phyloP scores from a whole-genome alignment of 2,888 invertebrate genomes.

The Cephus runcator region DNA sequence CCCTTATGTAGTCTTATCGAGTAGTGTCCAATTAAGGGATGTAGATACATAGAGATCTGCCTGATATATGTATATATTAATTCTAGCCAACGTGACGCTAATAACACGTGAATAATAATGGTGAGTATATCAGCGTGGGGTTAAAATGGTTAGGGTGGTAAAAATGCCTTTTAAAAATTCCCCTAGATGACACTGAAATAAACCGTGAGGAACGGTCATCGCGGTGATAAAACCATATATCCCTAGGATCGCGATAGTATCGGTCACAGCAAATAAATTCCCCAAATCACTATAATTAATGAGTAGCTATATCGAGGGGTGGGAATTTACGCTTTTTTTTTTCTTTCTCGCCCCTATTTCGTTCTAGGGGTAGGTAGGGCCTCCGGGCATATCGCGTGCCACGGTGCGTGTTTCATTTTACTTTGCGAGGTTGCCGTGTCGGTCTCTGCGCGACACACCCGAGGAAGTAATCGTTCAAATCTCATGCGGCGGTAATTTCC shows the following conservation, averaged over 20 bases:
- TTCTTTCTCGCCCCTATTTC: neutral
- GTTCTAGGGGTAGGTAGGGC: neutral
- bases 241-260: neutral
- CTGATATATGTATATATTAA: neutral
- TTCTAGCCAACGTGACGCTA: neutral
- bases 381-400: neutral
- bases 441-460: neutral
- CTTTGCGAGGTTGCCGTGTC: constrained; percentile 1
- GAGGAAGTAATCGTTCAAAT: constrained; percentile 7
- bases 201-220: neutral
- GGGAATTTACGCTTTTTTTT: neutral
- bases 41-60: neutral
- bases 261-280: neutral
- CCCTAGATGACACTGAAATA: neutral
- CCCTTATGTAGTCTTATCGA: neutral
- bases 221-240: neutral
- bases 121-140: neutral
- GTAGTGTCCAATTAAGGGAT: neutral
- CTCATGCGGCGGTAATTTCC: constrained; percentile 4
- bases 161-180: neutral
- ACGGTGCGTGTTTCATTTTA: constrained; percentile 1
- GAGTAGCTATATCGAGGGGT: neutral
- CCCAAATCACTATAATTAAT: constrained; percentile 3
- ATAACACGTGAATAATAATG: neutral
- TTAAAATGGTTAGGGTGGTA: neutral